Evolutionary conservation across 2,797 vertebrate species (phyloP), one percentile per base, ranked within the genome.

Genomic region (Lagocephalus sceleratus): DNA sequence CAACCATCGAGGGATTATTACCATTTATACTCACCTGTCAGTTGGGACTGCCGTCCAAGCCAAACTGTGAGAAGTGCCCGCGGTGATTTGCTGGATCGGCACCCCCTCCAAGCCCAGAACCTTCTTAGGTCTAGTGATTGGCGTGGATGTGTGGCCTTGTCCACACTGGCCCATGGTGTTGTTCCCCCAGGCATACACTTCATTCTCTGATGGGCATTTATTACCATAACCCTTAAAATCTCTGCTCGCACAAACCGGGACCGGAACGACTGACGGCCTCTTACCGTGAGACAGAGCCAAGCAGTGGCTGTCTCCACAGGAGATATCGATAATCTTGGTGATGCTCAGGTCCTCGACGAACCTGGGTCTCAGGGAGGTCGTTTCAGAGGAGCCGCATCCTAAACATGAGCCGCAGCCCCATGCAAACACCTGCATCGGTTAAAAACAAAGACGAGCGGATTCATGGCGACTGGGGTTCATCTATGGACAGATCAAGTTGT

Each of bases 121-220:
- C 58, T 93, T 93, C 79, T 90, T 93, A 23, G 92, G 92, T 85
- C 91, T 93, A 66, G 91, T 91, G 54, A 93, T 86, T 2, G 92
- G 92, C 22, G 92, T 92, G 1, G 92, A 92, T n/a, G 86, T 86
- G 75, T 93, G 91, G 5, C 92, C 91, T 76, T 93, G 92, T 12
- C 92, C 92, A 71, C 92, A 93, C 68, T 93, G 92, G 5, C 92
- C 92, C 92, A 93, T 93, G 23, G 92, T 91, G 71, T 93, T 93
- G 84, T 93, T 93, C 3, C 92, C 92, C 92, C 92, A 93, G 1
- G 92, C 92, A 21, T 92, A 93, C 47, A 93, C 92, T 80, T 93
- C 92, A 59, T 93, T 93, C 63, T 93, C 92, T 93, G 60, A 54
- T 2, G 20, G 60, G 35, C 11, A 61, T 20, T n/a, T 6, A 40